Conservation (phyloP, 64 coral and sea anemone species). For the Anthopleura sola region DNA sequence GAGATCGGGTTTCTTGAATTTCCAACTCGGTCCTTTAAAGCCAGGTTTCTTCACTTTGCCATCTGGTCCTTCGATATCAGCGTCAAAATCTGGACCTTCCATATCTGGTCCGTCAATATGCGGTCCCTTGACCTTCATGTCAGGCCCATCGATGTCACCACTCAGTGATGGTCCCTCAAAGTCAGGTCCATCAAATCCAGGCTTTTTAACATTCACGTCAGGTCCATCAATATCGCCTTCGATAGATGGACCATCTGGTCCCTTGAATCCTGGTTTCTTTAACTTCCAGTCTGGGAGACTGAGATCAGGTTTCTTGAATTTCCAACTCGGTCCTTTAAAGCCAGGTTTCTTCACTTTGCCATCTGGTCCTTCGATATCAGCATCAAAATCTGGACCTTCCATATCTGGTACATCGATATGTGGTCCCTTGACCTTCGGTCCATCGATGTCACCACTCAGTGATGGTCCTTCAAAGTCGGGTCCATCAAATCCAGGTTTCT, state of each 20-base stretch:
- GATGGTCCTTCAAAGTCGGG: not conserved
- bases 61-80: conserved; percentile 3
- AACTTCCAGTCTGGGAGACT: conserved; percentile 7
- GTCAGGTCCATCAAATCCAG: not conserved
- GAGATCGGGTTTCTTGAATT: conserved; percentile 23
- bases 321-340: conserved; percentile 21
- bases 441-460: not conserved
- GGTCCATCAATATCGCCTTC: not conserved
- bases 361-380: not conserved
- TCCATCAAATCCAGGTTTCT: conserved; percentile 4
- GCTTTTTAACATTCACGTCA: not conserved
- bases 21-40: conserved; percentile 21
- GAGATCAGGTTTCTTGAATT: conserved; percentile 22
- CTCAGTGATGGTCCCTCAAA: not conserved
- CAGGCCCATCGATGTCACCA: not conserved
- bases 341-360: conserved; percentile 4
- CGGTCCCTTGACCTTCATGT: not conserved
- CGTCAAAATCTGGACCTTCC: conserved; percentile 12
- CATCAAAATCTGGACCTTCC: not conserved
- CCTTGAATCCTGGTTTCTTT: not conserved
- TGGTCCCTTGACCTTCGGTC: not conserved
- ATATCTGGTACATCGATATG: not conserved
- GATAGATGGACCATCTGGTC: not conserved
- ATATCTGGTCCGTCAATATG: not conserved
- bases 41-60: not conserved